Evolutionary conservation across 2,113 vertebrate genomes (phyloP).

Genomic region (Pogonocichla stellata): DNA sequence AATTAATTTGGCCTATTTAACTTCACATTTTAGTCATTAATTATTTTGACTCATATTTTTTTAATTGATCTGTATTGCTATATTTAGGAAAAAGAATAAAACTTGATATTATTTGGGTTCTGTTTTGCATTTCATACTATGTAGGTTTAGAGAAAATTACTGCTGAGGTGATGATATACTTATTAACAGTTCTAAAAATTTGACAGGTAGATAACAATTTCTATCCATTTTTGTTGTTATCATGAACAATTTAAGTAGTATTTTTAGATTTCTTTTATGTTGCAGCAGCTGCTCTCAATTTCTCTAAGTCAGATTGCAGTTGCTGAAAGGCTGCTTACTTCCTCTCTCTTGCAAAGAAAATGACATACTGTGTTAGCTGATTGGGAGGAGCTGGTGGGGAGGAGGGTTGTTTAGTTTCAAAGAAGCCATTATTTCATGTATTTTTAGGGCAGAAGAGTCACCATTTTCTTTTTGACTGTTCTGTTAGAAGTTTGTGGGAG

Average conservation of each 20-base stretch:
- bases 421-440: slow-evolving; percentile 17
- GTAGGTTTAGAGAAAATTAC: slow-evolving; percentile 13
- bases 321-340: slow-evolving; percentile 44
- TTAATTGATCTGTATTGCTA: not conserved
- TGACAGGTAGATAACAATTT: slow-evolving; percentile 40
- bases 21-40: not conserved
- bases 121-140: not conserved
- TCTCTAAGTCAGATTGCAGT: slow-evolving; percentile 22
- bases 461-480: slow-evolving; percentile 20
- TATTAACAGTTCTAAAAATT: slow-evolving; percentile 15
- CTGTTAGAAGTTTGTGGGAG: not conserved
- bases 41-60: not conserved
- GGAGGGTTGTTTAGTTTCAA: slow-evolving; percentile 8
- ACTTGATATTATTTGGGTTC: not conserved
- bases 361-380: not conserved
- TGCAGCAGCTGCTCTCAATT: slow-evolving; percentile 52
- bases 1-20: not conserved
- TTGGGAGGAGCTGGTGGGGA: not conserved
- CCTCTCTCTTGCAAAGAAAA: slow-evolving; percentile 45
- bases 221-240: slow-evolving; percentile 15
- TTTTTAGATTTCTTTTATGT: slow-evolving; percentile 65
- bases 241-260: slow-evolving; percentile 36
- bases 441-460: slow-evolving; percentile 25
- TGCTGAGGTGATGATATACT: slow-evolving; percentile 26
- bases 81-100: not conserved